Percentiles rank a stretch among this genome's conserved stretches.
These are phyloP conservation scores for Rhabditoides inermis DNA, from an alignment of 2,888 invertebrate genomes.

Conservation along the genomic window DNA sequence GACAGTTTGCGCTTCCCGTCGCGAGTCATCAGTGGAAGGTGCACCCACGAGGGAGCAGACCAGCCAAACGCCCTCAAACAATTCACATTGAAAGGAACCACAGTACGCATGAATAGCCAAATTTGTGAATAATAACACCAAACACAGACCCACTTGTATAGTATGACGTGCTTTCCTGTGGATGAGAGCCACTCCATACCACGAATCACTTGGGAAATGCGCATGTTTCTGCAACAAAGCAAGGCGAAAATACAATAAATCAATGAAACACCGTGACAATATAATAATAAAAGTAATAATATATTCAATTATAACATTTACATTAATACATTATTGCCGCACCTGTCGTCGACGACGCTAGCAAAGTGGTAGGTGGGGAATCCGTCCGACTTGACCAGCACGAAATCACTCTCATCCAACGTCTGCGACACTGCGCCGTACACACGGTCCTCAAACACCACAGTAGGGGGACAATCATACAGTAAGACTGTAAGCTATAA, in stretches of 20 bases:
- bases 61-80: slow-evolving; percentile 78
- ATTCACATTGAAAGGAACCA: too few species aligned
- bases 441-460: slow-evolving; percentile 27
- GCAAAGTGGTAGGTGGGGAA: slow-evolving; percentile 66
- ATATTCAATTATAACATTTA: too few species aligned
- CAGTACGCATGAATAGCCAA: too few species aligned
- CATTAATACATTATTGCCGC: too few species aligned
- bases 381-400: slow-evolving; percentile 79
- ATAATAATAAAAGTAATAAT: too few species aligned
- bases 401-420: slow-evolving; percentile 80
- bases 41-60: slow-evolving; percentile 77
- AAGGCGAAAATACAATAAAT: too few species aligned
- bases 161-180: slow-evolving; percentile 82
- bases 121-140: too few species aligned
- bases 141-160: slow-evolving; percentile 66
- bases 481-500: not conserved
- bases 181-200: slow-evolving; percentile 97
- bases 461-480: not conserved
- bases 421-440: slow-evolving; percentile 52
- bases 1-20: slow-evolving; percentile 84
- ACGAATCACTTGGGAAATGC: slow-evolving; percentile 81
- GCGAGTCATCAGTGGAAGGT: slow-evolving; percentile 82
- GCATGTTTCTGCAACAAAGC: slow-evolving; percentile 67
- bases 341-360: slow-evolving; percentile 82
- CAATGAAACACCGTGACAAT: too few species aligned